A percentile compares a stretch with the other conserved stretches of the same genome.
These are phyloP conservation scores for Sciurus carolinensis DNA, from an alignment of 2,797 vertebrate species.

Conservation along the genomic window DNA sequence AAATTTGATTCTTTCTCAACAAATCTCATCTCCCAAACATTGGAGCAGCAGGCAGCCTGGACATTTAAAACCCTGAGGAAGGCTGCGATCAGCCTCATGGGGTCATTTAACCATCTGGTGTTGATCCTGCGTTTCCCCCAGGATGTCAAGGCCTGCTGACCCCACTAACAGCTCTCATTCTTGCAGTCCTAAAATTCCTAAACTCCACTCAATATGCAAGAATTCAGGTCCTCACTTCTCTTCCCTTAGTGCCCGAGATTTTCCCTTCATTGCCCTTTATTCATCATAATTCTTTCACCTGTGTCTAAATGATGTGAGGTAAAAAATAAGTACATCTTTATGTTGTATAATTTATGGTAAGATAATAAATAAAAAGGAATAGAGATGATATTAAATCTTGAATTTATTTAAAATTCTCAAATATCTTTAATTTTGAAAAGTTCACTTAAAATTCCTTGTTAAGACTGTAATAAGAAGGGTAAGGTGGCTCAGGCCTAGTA, in stretches of 20 bases:
- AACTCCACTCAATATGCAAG: not conserved
- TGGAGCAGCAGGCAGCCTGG: too few relatives aligned
- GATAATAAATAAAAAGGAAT: not conserved
- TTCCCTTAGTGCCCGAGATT: not conserved
- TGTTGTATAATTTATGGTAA: not conserved
- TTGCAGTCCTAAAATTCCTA: not conserved
- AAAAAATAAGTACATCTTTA: not conserved
- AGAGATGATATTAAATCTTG: not conserved
- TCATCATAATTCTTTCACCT: not conserved
- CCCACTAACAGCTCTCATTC: not conserved
- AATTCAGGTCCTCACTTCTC: not conserved
- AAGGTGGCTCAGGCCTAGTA: not conserved
- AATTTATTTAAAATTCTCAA: slow-evolving; percentile 1
- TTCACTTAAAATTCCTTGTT: not conserved
- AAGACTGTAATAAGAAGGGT: not conserved
- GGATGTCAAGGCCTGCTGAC: not conserved
- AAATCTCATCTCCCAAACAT: not conserved
- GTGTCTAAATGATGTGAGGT: not conserved
- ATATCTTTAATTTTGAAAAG: not conserved
- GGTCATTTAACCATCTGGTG: not conserved
- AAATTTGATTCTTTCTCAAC: too few relatives aligned
- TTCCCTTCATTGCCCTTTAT: not conserved
- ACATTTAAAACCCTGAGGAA: not conserved
- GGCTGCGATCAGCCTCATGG: not conserved
- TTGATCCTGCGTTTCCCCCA: not conserved